Evolutionary conservation across 2,888 invertebrate genomes (phyloP).

Genomic region (Epicampocera succincta): DNA sequence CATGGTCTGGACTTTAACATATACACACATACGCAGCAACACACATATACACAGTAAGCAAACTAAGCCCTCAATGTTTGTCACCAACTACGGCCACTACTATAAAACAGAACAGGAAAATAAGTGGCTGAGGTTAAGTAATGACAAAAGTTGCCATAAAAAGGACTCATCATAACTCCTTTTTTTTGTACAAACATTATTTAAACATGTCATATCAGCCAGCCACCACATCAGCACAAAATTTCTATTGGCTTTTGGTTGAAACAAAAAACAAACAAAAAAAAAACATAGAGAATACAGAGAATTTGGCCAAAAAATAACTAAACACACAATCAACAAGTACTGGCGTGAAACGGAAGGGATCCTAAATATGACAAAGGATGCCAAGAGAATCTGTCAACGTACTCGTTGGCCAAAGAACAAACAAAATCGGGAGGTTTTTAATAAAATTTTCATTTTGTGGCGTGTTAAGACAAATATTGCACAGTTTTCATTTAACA

Average conservation of each 20-base stretch:
- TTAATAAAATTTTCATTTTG: slow-evolving; percentile 67
- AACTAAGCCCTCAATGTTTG: background rate
- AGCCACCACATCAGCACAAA: slow-evolving; percentile 48
- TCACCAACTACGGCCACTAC: too few relatives aligned
- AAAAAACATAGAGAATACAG: background rate
- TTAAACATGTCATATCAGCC: slow-evolving; percentile 48
- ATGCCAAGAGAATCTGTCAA: slow-evolving; percentile 40
- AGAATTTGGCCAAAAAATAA: background rate
- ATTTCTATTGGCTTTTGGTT: background rate
- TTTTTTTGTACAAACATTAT: slow-evolving; percentile 31
- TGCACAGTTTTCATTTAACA: background rate
- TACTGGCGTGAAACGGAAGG: background rate
- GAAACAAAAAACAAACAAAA: background rate
- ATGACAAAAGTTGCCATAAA: slow-evolving; percentile 39
- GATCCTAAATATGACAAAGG: background rate
- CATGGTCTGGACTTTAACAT: slow-evolving; percentile 17
- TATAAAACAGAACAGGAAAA: background rate
- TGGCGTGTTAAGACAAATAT: slow-evolving; percentile 60
- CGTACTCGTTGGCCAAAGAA: slow-evolving; percentile 41
- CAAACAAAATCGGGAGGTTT: slow-evolving; percentile 46
- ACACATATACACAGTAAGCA: too few relatives aligned
- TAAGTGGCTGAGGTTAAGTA: slow-evolving; percentile 51
- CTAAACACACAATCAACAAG: background rate
- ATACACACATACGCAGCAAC: background rate
- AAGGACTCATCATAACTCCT: slow-evolving; percentile 31